Evolutionary conservation across 2,888 invertebrate species (phyloP).

Genomic region (Mythimna lalbum): DNA sequence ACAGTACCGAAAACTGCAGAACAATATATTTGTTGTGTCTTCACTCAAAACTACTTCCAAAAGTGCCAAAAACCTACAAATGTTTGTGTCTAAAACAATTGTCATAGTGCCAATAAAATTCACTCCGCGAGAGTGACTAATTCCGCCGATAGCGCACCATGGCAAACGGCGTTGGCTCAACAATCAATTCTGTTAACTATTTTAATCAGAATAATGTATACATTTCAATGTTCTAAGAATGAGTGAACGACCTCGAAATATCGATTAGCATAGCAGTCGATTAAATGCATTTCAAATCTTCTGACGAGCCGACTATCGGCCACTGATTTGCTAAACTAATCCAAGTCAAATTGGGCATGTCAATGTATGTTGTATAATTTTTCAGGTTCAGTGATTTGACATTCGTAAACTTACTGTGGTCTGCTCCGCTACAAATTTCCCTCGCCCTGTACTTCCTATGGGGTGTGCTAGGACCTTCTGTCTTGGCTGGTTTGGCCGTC

Average conservation of each 20-base stretch:
- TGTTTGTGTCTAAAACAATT: background rate
- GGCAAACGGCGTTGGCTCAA: background rate
- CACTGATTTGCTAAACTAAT: background rate
- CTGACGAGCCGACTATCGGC: background rate
- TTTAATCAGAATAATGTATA: constrained; percentile 3
- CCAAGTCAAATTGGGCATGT: background rate
- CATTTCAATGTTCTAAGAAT: constrained; percentile 5
- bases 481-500: constrained; percentile 96
- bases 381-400: constrained; percentile 93
- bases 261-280: background rate
- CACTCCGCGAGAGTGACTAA: constrained; percentile 4
- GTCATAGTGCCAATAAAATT: background rate
- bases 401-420: constrained; percentile 95
- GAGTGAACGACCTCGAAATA: constrained; percentile 7
- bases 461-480: constrained; percentile 94
- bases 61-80: constrained; percentile 1
- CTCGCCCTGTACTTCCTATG: constrained; percentile 95
- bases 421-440: constrained; percentile 95
- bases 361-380: background rate
- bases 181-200: constrained; percentile 17
- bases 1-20: background rate
- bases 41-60: background rate
- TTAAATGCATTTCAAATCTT: background rate
- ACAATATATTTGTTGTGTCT: background rate
- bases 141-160: background rate